phyloP scores from a whole-genome alignment of 2,888 invertebrate genomes.

The Tetramorium bicarinatum region DNA sequence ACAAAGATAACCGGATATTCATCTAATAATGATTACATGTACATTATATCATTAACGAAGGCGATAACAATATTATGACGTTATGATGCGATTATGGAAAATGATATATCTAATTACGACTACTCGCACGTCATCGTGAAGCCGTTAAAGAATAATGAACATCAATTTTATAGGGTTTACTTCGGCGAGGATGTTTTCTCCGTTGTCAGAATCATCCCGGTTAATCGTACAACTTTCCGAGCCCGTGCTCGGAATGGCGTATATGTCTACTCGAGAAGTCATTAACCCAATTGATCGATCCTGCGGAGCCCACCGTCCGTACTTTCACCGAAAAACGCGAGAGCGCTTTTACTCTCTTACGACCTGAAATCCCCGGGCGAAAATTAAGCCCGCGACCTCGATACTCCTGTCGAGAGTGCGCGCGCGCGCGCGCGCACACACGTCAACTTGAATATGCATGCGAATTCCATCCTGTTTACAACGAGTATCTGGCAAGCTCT shows the following conservation, averaged over 20 bases:
- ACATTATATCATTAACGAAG: slow-evolving; percentile 7
- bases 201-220: slow-evolving; percentile 32
- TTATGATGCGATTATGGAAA: slow-evolving; percentile 18
- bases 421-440: slow-evolving; percentile 55
- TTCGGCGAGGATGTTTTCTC: slow-evolving; percentile 15
- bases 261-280: slow-evolving; percentile 25
- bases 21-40: background rate
- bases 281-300: slow-evolving; percentile 58
- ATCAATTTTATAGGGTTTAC: slow-evolving; percentile 31
- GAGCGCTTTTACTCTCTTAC: slow-evolving; percentile 52
- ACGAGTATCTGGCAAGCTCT: slow-evolving; percentile 76
- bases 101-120: slow-evolving; percentile 15
- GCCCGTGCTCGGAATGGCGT: slow-evolving; percentile 6
- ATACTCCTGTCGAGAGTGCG: slow-evolving; percentile 57
- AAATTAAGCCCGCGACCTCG: slow-evolving; percentile 66
- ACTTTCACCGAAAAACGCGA: slow-evolving; percentile 69
- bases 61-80: background rate
- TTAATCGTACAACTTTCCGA: slow-evolving; percentile 22
- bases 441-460: slow-evolving; percentile 82
- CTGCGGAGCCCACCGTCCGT: background rate
- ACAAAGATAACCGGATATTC: background rate
- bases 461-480: slow-evolving; percentile 83
- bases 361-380: slow-evolving; percentile 42
- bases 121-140: slow-evolving; percentile 11
- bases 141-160: slow-evolving; percentile 39